phyloP scores from a whole-genome alignment of 2,797 vertebrate species.

The Neosilurus hyrtlii region DNA sequence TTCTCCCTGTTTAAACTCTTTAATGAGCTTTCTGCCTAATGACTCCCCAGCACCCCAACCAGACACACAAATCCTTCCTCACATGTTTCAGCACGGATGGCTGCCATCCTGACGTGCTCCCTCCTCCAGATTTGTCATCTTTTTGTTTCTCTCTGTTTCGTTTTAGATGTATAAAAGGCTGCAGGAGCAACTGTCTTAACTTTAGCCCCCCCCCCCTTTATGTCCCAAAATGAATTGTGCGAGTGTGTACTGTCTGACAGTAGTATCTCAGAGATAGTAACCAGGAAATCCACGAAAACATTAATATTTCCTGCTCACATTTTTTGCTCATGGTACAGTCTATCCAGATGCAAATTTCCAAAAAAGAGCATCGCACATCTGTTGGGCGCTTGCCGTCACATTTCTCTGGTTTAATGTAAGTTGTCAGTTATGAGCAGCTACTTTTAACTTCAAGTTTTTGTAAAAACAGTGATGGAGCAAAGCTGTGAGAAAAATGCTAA shows the following conservation, averaged over 20 bases:
- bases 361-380: constrained; percentile 24
- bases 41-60: constrained; percentile 41
- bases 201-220: too few relatives aligned
- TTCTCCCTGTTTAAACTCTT: constrained; percentile 46
- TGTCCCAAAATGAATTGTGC: too few relatives aligned
- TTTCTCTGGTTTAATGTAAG: constrained; percentile 20
- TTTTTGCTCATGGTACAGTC: not conserved
- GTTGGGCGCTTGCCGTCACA: constrained; percentile 12
- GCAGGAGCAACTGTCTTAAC: not conserved
- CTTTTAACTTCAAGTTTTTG: not conserved
- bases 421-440: not conserved
- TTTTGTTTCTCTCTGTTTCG: not conserved
- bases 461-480: not conserved
- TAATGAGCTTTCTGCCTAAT: constrained; percentile 53
- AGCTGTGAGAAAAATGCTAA: not conserved
- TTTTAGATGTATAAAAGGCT: not conserved
- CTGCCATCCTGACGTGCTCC: not conserved
- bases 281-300: too few relatives aligned
- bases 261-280: too few relatives aligned
- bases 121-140: not conserved
- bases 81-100: constrained; percentile 11
- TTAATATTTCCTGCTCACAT: too few relatives aligned
- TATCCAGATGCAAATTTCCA: constrained; percentile 51
- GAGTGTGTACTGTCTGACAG: too few relatives aligned
- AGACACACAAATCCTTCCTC: constrained; percentile 28